Evolutionary conservation across 1,140 invertebrate species (phyloP).

Genomic region (Psilanteris sp.): DNA sequence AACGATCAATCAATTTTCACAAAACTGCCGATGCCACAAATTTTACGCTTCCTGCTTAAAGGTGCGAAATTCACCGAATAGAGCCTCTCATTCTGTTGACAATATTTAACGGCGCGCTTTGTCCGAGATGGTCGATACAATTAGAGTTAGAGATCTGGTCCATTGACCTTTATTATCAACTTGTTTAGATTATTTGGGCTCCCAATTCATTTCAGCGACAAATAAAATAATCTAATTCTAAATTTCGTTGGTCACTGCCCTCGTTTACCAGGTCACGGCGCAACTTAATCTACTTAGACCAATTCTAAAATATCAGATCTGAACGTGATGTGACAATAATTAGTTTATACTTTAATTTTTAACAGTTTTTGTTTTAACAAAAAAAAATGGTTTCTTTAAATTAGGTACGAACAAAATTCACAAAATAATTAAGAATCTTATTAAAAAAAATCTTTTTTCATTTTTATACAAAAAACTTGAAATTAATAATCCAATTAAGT

Average conservation of each 20-base stretch:
- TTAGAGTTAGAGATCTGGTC: constrained; percentile 52
- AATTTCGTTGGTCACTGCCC: constrained; percentile 18
- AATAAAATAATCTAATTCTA: constrained; percentile 53
- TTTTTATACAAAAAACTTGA: too few species aligned
- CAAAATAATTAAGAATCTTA: too few species aligned
- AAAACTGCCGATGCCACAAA: constrained; percentile 18
- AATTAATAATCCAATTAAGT: too few species aligned
- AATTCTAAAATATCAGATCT: too few species aligned
- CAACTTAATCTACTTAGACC: neutral
- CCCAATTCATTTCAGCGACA: constrained; percentile 13
- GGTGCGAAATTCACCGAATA: constrained; percentile 6
- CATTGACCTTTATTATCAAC: constrained; percentile 62
- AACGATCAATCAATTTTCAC: constrained; percentile 52
- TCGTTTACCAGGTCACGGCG: constrained; percentile 10
- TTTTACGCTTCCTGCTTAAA: constrained; percentile 24
- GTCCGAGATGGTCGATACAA: neutral
- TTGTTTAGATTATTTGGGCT: constrained; percentile 28
- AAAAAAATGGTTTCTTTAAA: too few species aligned
- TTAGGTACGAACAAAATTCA: too few species aligned
- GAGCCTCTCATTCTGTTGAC: neutral
- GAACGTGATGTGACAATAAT: too few species aligned
- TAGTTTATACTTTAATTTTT: too few species aligned
- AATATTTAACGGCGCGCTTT: too few species aligned
- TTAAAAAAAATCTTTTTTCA: too few species aligned
- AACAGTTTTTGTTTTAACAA: too few species aligned